Conservation (phyloP, 53 echinoderm and acorn worm genomes). For the Pentamera pediparva region DNA sequence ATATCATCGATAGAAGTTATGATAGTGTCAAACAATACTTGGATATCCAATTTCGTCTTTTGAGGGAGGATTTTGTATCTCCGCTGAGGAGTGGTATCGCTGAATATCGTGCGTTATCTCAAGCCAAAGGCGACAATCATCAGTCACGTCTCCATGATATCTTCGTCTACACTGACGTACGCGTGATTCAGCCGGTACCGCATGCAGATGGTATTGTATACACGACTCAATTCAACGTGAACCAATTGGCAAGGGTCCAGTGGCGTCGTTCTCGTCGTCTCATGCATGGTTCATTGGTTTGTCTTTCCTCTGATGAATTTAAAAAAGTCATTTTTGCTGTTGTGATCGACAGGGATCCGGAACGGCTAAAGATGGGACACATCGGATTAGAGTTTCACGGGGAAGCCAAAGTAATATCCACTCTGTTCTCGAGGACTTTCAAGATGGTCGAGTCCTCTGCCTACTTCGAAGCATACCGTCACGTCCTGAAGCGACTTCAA, state of each 20-base stretch:
- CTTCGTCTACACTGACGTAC: slow-evolving; percentile 65
- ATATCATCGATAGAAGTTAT: slow-evolving; percentile 57
- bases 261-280: slow-evolving; percentile 76
- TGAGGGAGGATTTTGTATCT: slow-evolving; percentile 77
- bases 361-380: slow-evolving; percentile 60
- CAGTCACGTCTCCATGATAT: slow-evolving; percentile 59
- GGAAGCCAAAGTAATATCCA: slow-evolving; percentile 26
- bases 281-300: slow-evolving; percentile 77
- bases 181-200: slow-evolving; percentile 54
- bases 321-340: slow-evolving; percentile 72
- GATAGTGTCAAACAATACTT: slow-evolving; percentile 70
- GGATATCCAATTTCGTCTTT: slow-evolving; percentile 86
- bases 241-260: slow-evolving; percentile 46
- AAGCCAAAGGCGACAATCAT: slow-evolving; percentile 22
- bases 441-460: slow-evolving; percentile 82
- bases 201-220: slow-evolving; percentile 70
- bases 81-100: slow-evolving; percentile 73
- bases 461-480: slow-evolving; percentile 89
- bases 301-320: slow-evolving; percentile 76
- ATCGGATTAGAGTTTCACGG: slow-evolving; percentile 70
- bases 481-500: slow-evolving; percentile 64
- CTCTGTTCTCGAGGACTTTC: slow-evolving; percentile 34
- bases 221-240: slow-evolving; percentile 59
- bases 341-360: slow-evolving; percentile 66
- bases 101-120: slow-evolving; percentile 44